These are phyloP conservation scores for Eristalis arbustorum DNA, from an alignment of 2,888 invertebrate genomes.

Conservation along the genomic window DNA sequence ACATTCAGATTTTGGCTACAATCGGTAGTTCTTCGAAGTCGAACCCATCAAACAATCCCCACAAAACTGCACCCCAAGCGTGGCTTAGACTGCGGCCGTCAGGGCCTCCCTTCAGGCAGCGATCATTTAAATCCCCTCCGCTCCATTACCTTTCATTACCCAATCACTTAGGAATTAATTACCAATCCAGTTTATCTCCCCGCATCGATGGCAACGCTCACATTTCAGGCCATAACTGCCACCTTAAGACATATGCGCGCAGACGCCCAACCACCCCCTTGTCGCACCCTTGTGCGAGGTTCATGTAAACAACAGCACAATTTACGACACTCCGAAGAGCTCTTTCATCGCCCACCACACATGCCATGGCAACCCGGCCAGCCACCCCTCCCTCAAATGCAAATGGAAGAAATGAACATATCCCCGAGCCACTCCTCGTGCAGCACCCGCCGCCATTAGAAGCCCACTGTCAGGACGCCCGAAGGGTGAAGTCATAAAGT, in stretches of 20 bases:
- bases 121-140: not conserved
- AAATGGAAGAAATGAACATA: slow-evolving; percentile 29
- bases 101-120: not conserved
- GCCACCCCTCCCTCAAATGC: not conserved
- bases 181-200: slow-evolving; percentile 22
- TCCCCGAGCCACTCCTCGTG: not conserved
- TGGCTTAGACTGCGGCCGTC: too few relatives aligned
- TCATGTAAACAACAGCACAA: slow-evolving; percentile 25
- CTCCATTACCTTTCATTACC: slow-evolving; percentile 8
- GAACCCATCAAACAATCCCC: too few relatives aligned
- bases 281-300: not conserved
- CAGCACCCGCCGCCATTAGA: not conserved
- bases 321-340: slow-evolving; percentile 39
- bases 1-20: too few relatives aligned
- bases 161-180: slow-evolving; percentile 24
- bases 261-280: not conserved
- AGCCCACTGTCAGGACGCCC: not conserved
- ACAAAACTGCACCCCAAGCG: too few relatives aligned
- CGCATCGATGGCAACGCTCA: slow-evolving; percentile 9
- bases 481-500: slow-evolving; percentile 53
- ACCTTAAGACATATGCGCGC: slow-evolving; percentile 13
- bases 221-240: slow-evolving; percentile 31
- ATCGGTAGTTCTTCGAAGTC: too few relatives aligned
- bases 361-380: not conserved
- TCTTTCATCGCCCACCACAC: slow-evolving; percentile 30